Conservation (phyloP, 2,888 invertebrate genomes). For the Andrena chrysosceles region DNA sequence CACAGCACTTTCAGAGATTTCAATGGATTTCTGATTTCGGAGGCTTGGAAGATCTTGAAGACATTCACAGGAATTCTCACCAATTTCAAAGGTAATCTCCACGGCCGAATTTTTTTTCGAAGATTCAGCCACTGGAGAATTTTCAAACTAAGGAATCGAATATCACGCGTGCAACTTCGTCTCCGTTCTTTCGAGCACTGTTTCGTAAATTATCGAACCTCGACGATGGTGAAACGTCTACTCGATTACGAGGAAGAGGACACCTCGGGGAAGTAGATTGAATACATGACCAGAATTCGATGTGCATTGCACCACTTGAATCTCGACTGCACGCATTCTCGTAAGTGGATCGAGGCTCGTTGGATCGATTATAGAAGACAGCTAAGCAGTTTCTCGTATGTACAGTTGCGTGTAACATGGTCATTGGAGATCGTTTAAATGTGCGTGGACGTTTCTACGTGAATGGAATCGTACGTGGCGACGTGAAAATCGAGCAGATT, state of each 20-base stretch:
- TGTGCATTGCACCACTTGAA: conserved; percentile 22
- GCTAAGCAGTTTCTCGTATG: conserved; percentile 3
- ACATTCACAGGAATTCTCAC: background rate
- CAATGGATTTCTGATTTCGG: background rate
- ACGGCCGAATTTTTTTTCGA: too few relatives aligned
- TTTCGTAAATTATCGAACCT: conserved; percentile 18
- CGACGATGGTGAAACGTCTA: conserved; percentile 16
- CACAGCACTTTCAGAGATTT: background rate
- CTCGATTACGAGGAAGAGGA: background rate
- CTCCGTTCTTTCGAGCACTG: background rate
- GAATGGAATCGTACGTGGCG: conserved; percentile 37
- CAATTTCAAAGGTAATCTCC: too few relatives aligned
- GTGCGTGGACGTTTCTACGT: conserved; percentile 20
- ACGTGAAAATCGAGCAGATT: background rate
- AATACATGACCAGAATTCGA: conserved; percentile 48
- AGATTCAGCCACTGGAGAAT: too few relatives aligned
- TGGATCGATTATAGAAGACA: conserved; percentile 24
- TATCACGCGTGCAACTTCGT: too few relatives aligned
- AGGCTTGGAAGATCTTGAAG: background rate
- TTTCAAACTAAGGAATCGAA: too few relatives aligned
- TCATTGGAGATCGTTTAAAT: conserved; percentile 1
- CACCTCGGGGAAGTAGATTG: background rate
- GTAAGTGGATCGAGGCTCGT: conserved; percentile 31
- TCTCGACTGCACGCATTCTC: conserved; percentile 15
- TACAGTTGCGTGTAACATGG: background rate